Percentiles rank a stretch among this genome's conserved stretches.
phyloP scores from a whole-genome alignment of 2,797 vertebrate genomes.

The Tenualosa thibaudeaui region DNA sequence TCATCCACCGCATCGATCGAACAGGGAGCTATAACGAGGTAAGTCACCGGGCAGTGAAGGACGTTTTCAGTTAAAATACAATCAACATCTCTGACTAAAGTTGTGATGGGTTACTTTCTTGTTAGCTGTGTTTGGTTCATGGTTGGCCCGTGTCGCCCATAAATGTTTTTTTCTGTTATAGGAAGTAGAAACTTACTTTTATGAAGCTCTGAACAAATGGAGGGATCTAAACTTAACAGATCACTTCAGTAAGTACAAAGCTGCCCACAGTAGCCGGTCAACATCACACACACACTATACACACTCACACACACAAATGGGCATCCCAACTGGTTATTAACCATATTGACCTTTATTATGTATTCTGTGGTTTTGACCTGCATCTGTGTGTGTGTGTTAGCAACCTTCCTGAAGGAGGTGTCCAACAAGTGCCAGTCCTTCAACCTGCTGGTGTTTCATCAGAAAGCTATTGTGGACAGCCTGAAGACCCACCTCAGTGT shows the following conservation, averaged over 20 bases:
- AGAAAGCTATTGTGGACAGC: conserved; percentile 84
- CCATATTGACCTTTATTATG: not conserved
- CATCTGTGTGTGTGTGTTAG: conserved; percentile 61
- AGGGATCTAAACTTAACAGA: conserved; percentile 92
- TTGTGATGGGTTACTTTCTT: not conserved
- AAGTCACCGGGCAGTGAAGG: conserved; percentile 45
- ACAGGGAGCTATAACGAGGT: conserved; percentile 89
- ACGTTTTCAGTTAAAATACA: not conserved
- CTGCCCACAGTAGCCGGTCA: not conserved
- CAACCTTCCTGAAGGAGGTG: conserved; percentile 86
- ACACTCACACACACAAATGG: not conserved
- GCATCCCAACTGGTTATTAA: not conserved
- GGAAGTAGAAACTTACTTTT: conserved; percentile 97
- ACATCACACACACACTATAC: not conserved
- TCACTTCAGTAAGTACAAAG: conserved; percentile 83
- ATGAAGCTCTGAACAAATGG: conserved; percentile 92
- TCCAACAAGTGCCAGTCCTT: conserved; percentile 90
- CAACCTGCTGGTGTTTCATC: conserved; percentile 94
- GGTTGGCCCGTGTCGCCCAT: not conserved
- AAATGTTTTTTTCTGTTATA: conserved; percentile 59
- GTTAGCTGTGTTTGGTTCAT: not conserved
- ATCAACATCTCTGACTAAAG: not conserved
- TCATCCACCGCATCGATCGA: conserved; percentile 95
- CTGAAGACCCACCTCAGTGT: conserved; percentile 88
- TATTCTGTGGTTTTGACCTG: not conserved